These are phyloP conservation scores for Chouioia cunea DNA, from an alignment of 2,888 invertebrate genomes.

Conservation along the genomic window DNA sequence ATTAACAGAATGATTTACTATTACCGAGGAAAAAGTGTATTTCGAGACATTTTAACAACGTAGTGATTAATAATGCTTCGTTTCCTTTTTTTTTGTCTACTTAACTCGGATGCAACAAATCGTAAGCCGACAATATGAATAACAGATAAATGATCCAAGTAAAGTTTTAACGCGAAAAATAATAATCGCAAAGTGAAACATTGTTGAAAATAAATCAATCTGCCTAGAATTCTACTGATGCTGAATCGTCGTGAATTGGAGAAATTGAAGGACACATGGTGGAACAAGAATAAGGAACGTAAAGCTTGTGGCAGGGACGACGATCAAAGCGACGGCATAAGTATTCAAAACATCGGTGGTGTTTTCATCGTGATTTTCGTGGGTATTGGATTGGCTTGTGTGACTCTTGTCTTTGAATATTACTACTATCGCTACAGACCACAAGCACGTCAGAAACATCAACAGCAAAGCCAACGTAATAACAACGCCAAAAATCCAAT, in stretches of 20 bases:
- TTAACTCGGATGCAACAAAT: too few relatives aligned
- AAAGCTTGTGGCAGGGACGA: constrained; percentile 87
- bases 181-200: too few relatives aligned
- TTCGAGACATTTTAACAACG: too few relatives aligned
- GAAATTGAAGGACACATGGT: constrained; percentile 96
- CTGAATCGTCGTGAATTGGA: constrained; percentile 94
- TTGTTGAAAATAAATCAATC: too few relatives aligned
- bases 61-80: too few relatives aligned
- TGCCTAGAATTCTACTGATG: constrained; percentile 92
- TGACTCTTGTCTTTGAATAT: constrained; percentile 93
- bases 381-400: constrained; percentile 91
- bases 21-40: too few relatives aligned
- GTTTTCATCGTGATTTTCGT: constrained; percentile 98
- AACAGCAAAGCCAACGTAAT: not conserved
- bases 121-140: too few relatives aligned
- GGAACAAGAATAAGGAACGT: constrained; percentile 87
- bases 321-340: constrained; percentile 96
- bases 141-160: too few relatives aligned
- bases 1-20: too few relatives aligned
- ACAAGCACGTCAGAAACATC: not conserved
- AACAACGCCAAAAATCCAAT: constrained; percentile 16
- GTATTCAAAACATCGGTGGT: constrained; percentile 97
- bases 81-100: too few relatives aligned
- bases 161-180: too few relatives aligned
- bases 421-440: constrained; percentile 91